phyloP scores from a whole-genome alignment of 1,140 invertebrate genomes.

The Gryllus bimaculatus region DNA sequence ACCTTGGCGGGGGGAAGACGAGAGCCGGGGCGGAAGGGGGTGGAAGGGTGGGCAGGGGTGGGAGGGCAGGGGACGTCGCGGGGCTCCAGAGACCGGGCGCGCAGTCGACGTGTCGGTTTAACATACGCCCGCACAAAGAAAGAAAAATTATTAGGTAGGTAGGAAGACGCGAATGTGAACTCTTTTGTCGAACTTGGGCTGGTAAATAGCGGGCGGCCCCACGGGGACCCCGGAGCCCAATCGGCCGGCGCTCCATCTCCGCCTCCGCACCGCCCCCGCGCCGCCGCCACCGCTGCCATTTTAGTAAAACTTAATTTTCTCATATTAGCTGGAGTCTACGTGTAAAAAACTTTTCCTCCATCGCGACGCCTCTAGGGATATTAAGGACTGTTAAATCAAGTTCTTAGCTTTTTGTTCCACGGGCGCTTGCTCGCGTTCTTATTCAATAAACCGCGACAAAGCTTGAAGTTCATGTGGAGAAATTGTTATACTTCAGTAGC shows the following conservation, averaged over 20 bases:
- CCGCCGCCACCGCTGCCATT: constrained; percentile 10
- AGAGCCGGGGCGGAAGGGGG: neutral
- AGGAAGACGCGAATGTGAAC: constrained; percentile 15
- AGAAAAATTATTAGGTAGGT: neutral
- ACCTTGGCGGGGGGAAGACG: neutral
- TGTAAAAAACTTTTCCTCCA: constrained; percentile 18
- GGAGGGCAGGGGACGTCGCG: neutral
- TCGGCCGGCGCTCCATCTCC: neutral
- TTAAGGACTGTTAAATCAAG: constrained; percentile 20
- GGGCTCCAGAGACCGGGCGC: neutral
- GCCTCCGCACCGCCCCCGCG: neutral
- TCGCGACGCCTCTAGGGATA: constrained; percentile 12
- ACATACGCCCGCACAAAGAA: neutral
- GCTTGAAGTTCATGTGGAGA: constrained; percentile 2
- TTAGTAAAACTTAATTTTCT: constrained; percentile 21
- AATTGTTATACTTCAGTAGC: constrained; percentile 13
- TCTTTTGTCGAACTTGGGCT: constrained; percentile 14
- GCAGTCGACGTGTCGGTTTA: neutral
- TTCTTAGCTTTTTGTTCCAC: constrained; percentile 14
- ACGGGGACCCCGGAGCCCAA: neutral
- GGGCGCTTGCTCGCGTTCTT: constrained; percentile 6
- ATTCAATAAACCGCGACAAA: constrained; percentile 10
- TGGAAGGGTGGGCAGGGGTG: neutral
- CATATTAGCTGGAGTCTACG: constrained; percentile 16
- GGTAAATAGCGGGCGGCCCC: neutral